Conservation (phyloP, 2,113 vertebrate genomes). For the Sinosuthora webbiana region DNA sequence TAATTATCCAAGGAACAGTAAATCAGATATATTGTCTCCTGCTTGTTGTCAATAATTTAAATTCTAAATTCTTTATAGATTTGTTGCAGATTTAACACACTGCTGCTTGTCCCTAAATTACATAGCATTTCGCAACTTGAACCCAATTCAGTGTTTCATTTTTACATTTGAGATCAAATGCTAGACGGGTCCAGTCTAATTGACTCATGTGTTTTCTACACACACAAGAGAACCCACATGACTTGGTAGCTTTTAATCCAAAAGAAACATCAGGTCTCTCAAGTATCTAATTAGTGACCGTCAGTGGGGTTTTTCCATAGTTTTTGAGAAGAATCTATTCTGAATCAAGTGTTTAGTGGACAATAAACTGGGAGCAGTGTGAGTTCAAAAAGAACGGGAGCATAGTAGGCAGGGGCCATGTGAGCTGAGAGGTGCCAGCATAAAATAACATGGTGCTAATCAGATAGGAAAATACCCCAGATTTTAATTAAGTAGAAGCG, state of each 20-base stretch:
- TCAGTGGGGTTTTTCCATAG: not conserved
- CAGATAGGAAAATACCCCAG: not conserved
- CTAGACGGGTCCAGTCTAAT: not conserved
- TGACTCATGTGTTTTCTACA: not conserved
- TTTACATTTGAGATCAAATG: slow-evolving; percentile 32
- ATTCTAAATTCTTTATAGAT: slow-evolving; percentile 46
- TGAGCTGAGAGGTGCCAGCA: not conserved
- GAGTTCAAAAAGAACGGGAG: not conserved
- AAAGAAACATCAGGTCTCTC: not conserved
- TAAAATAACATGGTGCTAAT: not conserved
- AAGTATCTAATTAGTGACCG: not conserved
- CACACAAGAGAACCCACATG: not conserved
- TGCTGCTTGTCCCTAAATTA: slow-evolving; percentile 20
- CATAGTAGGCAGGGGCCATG: not conserved
- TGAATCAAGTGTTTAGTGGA: not conserved
- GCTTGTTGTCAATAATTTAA: slow-evolving; percentile 55
- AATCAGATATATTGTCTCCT: slow-evolving; percentile 59
- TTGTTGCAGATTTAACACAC: slow-evolving; percentile 30
- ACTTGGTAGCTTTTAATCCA: not conserved
- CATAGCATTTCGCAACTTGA: slow-evolving; percentile 2
- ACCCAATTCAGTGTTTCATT: not conserved
- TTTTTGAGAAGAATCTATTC: not conserved
- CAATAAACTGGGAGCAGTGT: not conserved
- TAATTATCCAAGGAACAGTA: slow-evolving; percentile 56
- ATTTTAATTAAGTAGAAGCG: not conserved